These are phyloP conservation scores for Procavia capensis DNA, from an alignment of 2,113 vertebrate genomes.

Conservation along the genomic window DNA sequence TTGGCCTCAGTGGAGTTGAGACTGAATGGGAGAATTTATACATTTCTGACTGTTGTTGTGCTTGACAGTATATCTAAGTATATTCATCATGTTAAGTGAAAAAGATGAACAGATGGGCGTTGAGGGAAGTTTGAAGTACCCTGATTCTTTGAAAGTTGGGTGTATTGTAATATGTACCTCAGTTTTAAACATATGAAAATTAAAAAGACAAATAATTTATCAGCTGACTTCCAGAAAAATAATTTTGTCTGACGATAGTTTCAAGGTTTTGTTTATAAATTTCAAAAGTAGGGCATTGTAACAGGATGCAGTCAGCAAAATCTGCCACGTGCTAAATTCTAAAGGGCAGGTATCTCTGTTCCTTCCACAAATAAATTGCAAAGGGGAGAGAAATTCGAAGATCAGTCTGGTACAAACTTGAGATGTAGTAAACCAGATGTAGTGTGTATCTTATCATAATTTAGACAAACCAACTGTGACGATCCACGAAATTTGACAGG, in stretches of 20 bases:
- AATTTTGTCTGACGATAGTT: neutral
- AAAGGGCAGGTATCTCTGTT: neutral
- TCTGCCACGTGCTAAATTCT: neutral
- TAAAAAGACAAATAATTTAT: conserved; percentile 20
- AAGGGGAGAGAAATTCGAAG: neutral
- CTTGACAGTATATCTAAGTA: neutral
- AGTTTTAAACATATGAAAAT: conserved; percentile 24
- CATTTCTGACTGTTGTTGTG: neutral
- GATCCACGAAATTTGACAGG: neutral
- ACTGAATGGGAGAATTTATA: neutral
- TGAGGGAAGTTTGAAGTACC: conserved; percentile 11
- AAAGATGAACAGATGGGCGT: neutral
- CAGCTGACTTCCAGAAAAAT: neutral
- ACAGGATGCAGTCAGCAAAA: neutral
- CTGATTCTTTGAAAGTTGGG: neutral
- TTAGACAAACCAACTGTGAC: neutral
- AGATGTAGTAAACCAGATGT: neutral
- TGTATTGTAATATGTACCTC: neutral
- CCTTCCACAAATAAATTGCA: conserved; percentile 4
- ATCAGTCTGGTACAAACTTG: neutral
- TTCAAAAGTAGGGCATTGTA: neutral
- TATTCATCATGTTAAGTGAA: neutral
- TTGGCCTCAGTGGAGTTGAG: neutral
- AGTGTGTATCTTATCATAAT: neutral
- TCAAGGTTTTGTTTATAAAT: neutral